Evolutionary conservation across 2,113 vertebrate genomes (phyloP).

Genomic region (Nothoprocta pentlandii): DNA sequence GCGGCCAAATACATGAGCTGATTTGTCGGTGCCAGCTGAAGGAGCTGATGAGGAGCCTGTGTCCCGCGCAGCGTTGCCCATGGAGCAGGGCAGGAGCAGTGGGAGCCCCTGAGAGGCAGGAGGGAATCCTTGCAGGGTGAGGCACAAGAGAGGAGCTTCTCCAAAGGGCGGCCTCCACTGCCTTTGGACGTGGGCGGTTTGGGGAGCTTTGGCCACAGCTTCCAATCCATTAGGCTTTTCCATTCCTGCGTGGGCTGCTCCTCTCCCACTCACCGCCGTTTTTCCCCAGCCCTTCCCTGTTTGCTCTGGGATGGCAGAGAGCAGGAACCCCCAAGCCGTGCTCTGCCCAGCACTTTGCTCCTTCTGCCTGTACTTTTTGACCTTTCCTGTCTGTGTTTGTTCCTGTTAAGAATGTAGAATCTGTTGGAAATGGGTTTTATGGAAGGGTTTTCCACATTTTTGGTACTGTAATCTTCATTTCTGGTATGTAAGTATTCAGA

Average conservation of each 20-base stretch:
- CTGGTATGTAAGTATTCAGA: neutral
- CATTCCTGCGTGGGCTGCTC: neutral
- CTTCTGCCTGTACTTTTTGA: neutral
- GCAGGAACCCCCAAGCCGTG: fast-evolving
- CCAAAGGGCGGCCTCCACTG: neutral
- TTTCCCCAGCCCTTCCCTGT: neutral
- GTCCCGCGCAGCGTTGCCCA: neutral
- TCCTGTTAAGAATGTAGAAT: neutral
- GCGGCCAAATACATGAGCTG: neutral
- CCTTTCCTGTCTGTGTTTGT: neutral
- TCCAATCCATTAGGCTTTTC: neutral
- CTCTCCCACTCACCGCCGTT: neutral
- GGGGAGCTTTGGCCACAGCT: neutral
- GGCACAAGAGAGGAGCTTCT: neutral
- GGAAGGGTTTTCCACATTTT: neutral
- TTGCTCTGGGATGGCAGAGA: neutral
- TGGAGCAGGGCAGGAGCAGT: neutral
- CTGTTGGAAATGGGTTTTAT: neutral
- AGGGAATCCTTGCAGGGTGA: neutral
- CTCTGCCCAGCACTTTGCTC: neutral
- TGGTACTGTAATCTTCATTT: neutral
- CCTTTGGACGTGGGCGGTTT: neutral
- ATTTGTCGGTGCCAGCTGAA: neutral
- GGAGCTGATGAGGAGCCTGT: neutral
- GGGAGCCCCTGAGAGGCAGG: fast-evolving